Conservation (phyloP, 2,888 invertebrate species). For the Hermodice carunculata region DNA sequence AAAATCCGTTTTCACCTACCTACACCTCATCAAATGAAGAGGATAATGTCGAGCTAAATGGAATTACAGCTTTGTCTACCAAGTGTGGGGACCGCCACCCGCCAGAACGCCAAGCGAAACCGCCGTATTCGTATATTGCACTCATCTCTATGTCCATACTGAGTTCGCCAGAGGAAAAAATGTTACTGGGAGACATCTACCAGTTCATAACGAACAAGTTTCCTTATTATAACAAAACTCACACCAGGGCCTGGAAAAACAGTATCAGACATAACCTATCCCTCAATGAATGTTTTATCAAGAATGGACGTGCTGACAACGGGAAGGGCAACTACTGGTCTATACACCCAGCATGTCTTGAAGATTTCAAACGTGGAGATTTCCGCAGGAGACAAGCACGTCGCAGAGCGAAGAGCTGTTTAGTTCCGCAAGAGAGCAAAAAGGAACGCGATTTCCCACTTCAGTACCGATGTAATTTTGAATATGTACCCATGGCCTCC, state of each 20-base stretch:
- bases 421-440: too few relatives aligned
- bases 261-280: constrained; percentile 66
- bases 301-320: constrained; percentile 74
- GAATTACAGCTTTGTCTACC: too few relatives aligned
- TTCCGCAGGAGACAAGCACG: constrained; percentile 96
- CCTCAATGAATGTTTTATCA: constrained; percentile 66
- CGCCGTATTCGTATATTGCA: constrained; percentile 62
- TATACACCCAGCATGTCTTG: constrained; percentile 96
- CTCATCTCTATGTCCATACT: constrained; percentile 67
- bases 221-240: constrained; percentile 56
- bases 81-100: too few relatives aligned
- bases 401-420: too few relatives aligned
- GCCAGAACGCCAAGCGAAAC: too few relatives aligned
- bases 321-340: constrained; percentile 99
- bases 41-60: too few relatives aligned
- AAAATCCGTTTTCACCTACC: too few relatives aligned
- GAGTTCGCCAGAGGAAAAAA: constrained; percentile 54
- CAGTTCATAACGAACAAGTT: constrained; percentile 63
- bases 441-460: too few relatives aligned
- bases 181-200: constrained; percentile 66
- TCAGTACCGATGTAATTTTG: too few relatives aligned
- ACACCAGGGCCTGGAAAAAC: constrained; percentile 65
- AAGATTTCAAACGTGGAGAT: constrained; percentile 96
- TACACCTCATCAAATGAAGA: too few relatives aligned
- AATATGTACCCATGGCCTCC: too few relatives aligned